Base-by-base conservation (phyloP, 2,113 vertebrate genomes). In the Epinephelus lanceolatus region DNA sequence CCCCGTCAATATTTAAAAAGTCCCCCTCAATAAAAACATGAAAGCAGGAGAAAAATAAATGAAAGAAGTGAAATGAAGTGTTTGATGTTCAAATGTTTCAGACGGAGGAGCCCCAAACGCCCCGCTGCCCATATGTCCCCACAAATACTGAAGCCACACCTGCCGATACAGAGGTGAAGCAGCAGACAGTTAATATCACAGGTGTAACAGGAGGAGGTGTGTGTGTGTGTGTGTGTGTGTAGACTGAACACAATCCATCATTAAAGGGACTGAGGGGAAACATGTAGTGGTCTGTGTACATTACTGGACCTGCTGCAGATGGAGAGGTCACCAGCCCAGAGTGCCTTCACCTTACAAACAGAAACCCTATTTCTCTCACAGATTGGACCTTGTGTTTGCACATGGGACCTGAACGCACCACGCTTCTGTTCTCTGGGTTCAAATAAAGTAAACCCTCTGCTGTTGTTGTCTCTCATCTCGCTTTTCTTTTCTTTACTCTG, bases 311-410 rank as follows among this genome's bases (percentile, higher is more conserved):
- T 69, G 74, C 56, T 81, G 69, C 40, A 76, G 90, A 93, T 88
- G 67, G 85, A 89, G 84, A 89, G 93, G 92, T 94, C 90, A 93
- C 47, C 81, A 63, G 60, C 23, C 80, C 73, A 45, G 60, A 88
- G 85, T 72, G 59, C 83, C n/a, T 78, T 84, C 90, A 92, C 91
- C 83, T 77, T 71, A 87, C 90, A 93, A 91, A 94, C 86, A 93
- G 80, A 91, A 92, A 94, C 86, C 80, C 93, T 63, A 91, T 94
- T 93, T 93, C 91, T 92, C 61, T 78, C 82, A 88, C 75, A 93
- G 87, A 94, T 94, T 93, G 92, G 81, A 80, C 91, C 85, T 88
- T 84, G 85, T 94, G 92, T 94, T 95, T 94, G 94, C 89, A 89
- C 88, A 92, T 86, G 88, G 78, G 80, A 82, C 87, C 81, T 86